A percentile compares a stretch with the other conserved stretches of the same genome.
These are phyloP conservation scores for Cherax quadricarinatus DNA, from an alignment of 1,140 invertebrate genomes.

Conservation along the genomic window DNA sequence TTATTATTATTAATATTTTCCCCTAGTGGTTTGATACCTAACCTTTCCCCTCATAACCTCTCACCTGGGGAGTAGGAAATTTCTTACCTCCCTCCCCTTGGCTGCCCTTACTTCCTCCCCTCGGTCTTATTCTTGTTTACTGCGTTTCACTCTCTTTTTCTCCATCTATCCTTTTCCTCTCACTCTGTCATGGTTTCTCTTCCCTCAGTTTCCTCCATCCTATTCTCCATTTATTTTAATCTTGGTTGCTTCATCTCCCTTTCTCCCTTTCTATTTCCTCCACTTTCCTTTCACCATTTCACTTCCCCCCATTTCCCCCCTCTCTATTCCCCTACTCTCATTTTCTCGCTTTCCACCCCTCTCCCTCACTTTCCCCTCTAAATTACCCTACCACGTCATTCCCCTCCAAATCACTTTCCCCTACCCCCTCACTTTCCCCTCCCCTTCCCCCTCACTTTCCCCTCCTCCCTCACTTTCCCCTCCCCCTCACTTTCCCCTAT, in stretches of 20 bases:
- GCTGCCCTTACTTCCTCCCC: background rate
- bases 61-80: too few species aligned
- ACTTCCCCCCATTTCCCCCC: background rate
- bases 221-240: background rate
- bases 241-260: background rate
- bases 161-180: background rate
- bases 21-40: background rate
- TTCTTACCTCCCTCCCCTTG: background rate
- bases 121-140: constrained; percentile 2
- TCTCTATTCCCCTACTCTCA: background rate
- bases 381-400: too few species aligned
- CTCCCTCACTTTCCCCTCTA: background rate
- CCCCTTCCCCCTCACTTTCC: too few species aligned
- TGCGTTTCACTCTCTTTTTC: background rate
- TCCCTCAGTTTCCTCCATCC: background rate
- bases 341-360: background rate
- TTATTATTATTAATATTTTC: background rate
- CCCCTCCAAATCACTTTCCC: background rate
- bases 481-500: too few species aligned
- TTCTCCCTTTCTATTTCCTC: background rate
- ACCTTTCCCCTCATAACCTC: background rate
- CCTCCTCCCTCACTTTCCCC: too few species aligned
- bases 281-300: background rate
- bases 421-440: background rate
- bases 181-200: background rate